These are phyloP conservation scores for Danio tinwini DNA, from an alignment of 2,797 vertebrate species.

Conservation along the genomic window DNA sequence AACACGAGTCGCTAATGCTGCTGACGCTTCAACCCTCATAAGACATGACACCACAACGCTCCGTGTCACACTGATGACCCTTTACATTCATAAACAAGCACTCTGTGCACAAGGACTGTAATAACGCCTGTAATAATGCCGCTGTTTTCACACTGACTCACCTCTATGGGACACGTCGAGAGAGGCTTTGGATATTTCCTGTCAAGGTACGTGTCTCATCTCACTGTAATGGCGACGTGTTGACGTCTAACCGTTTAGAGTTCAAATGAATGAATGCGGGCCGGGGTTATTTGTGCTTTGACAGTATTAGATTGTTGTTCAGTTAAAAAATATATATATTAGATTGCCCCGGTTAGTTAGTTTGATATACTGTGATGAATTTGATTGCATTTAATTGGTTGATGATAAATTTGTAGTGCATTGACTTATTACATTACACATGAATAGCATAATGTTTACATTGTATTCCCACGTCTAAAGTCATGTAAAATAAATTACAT, in stretches of 20 bases:
- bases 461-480: no score
- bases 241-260: neutral
- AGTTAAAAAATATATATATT: no score
- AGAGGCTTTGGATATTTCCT: slow-evolving; percentile 5
- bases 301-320: no score
- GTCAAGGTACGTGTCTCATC: slow-evolving; percentile 38
- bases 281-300: no score
- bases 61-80: neutral
- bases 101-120: neutral
- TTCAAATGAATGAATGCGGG: no score
- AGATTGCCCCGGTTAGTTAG: no score
- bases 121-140: neutral
- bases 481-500: no score
- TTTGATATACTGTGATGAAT: no score
- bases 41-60: slow-evolving; percentile 11
- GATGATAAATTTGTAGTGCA: no score
- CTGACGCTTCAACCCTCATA: slow-evolving; percentile 7
- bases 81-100: neutral
- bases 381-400: no score
- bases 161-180: slow-evolving; percentile 7
- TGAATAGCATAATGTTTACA: no score
- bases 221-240: neutral
- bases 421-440: no score
- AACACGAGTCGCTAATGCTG: slow-evolving; percentile 20
- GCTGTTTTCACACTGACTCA: neutral